Percentiles rank a stretch among this genome's conserved stretches.
Conservation (phyloP, 1,140 invertebrate species). For the Nasonia longicornis region DNA sequence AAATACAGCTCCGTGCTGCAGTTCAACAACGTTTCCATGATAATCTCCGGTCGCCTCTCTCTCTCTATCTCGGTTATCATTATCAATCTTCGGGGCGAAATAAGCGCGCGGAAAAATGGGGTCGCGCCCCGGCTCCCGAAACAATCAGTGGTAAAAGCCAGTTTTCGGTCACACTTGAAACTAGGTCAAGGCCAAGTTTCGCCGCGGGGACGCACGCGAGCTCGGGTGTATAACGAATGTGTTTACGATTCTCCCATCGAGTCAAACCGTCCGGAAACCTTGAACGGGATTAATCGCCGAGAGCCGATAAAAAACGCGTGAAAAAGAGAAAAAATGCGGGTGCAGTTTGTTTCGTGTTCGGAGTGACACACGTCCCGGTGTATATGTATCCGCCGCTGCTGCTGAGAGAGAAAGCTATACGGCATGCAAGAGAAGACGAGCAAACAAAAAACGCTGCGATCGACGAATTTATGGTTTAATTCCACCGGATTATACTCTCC, state of each 20-base stretch:
- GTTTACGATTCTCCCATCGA: neutral
- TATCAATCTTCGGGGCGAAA: neutral
- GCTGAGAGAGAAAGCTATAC: neutral
- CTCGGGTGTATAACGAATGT: constrained; percentile 10
- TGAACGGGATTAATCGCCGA: neutral
- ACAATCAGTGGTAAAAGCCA: constrained; percentile 27
- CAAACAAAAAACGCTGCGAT: neutral
- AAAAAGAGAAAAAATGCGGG: neutral
- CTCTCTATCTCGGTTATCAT: neutral
- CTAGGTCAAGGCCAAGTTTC: constrained; percentile 23
- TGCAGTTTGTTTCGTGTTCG: constrained; percentile 8
- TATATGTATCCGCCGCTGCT: neutral
- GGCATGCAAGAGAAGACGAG: neutral
- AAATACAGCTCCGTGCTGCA: neutral
- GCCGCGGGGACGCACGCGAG: no score
- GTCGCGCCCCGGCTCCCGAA: neutral
- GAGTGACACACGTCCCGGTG: no score
- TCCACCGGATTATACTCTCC: neutral
- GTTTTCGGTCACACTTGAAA: constrained; percentile 4
- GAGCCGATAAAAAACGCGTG: neutral
- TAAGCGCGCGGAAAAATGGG: neutral
- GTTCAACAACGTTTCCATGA: constrained; percentile 6
- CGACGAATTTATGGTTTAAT: constrained; percentile 25
- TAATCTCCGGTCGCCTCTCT: neutral
- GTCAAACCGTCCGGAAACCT: neutral